phyloP scores from a whole-genome alignment of 2,113 vertebrate species.

The Ptychochromis oligacanthus region DNA sequence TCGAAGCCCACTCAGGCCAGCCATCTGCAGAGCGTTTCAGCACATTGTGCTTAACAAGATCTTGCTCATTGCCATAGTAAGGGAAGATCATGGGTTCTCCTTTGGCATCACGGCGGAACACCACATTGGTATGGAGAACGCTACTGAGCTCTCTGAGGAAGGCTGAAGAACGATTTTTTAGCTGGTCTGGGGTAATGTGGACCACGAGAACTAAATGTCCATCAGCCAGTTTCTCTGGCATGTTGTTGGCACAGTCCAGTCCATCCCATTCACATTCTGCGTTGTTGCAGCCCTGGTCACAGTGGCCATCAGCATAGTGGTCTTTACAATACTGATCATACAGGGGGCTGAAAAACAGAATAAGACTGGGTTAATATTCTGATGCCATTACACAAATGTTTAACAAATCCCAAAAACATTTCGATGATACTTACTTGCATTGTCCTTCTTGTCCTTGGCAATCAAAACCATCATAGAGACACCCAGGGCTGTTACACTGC shows the following conservation, averaged over 20 bases:
- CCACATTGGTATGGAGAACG: slow-evolving; percentile 94
- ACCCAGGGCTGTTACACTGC: slow-evolving; percentile 92
- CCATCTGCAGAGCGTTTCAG: slow-evolving; percentile 83
- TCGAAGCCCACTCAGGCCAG: slow-evolving; percentile 80
- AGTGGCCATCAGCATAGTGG: slow-evolving; percentile 95
- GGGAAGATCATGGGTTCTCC: slow-evolving; percentile 94
- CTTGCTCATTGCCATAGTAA: slow-evolving; percentile 91
- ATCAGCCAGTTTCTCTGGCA: slow-evolving; percentile 90
- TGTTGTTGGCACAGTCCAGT: slow-evolving; percentile 91
- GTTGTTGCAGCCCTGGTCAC: slow-evolving; percentile 97
- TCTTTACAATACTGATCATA: slow-evolving; percentile 99
- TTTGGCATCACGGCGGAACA: slow-evolving; percentile 88
- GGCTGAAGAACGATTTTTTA: slow-evolving; percentile 88
- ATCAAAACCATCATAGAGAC: slow-evolving; percentile 97
- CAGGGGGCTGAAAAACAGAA: slow-evolving; percentile 84
- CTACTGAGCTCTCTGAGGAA: slow-evolving; percentile 96
- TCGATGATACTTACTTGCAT: slow-evolving; percentile 90
- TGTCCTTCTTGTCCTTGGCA: slow-evolving; percentile 91
- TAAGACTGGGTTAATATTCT: slow-evolving; percentile 7
- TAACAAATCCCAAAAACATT: neutral
- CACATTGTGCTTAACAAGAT: slow-evolving; percentile 91
- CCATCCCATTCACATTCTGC: slow-evolving; percentile 98
- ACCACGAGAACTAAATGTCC: slow-evolving; percentile 94
- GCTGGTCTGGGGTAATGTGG: slow-evolving; percentile 87
- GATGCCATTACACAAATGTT: neutral